Evolutionary conservation across 1,140 invertebrate genomes (phyloP), one percentile per base, ranked within the genome.

Genomic region (Chrysoperla carnea): DNA sequence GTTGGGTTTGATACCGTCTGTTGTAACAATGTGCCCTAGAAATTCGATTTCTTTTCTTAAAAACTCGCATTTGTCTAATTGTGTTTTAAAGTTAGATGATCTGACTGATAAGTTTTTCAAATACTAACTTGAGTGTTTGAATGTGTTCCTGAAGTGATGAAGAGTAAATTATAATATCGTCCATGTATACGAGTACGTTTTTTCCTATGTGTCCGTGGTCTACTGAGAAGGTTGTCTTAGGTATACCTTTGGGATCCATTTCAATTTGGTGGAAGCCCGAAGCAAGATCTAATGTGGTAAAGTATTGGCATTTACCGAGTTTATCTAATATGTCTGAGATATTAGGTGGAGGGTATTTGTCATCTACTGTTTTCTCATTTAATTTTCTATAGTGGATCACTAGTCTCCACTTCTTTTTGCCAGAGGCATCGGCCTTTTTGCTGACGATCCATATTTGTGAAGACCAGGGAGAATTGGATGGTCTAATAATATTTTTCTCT

Each of bases 291-390:
- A 68, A 36, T 1, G 52, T 45, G 4, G 50, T 48, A 41, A 67
- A 62, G 35, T 49, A 57, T 27, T 46, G 46, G 5, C 48, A 33
- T 6, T 49, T 50, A 6, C 41, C 45, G 11, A 68, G 29, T 7
- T 36, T 41, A 37, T 57, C 52, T 11, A 70, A 46, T 11, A 49
- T 52, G 8, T 60, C 54, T 31, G 60, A 55, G 11, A 69, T 62
- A 6, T 54, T 47, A 6, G 66, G 64, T 7, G 70, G 39, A 4
- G 66, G 68, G 49, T 52, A 67, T 13, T 44, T 28, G 39, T 67
- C 62, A 36, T 48, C 43, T 8, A 42, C 49, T 0, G 61, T 67
- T 1, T 58, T 40, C 0, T 29, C 14, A 46, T 69, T 67, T 1
- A 68, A 39, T 15, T 39, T n/a, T n/a, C 59, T 9, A 33, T 33